Evolutionary conservation across 2,113 vertebrate species (phyloP).

Genomic region (Urocolius indicus): DNA sequence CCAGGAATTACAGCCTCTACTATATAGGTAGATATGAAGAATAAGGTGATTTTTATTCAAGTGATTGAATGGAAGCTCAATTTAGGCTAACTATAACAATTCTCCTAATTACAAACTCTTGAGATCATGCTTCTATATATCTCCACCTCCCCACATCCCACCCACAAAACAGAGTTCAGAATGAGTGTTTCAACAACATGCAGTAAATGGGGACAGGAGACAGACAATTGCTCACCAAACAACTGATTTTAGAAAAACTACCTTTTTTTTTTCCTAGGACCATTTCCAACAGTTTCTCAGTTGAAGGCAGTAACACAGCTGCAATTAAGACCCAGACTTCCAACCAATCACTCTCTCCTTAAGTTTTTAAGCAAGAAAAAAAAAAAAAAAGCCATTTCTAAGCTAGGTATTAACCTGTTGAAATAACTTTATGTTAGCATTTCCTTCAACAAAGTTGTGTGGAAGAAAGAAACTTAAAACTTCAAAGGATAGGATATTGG

Average conservation of each 20-base stretch:
- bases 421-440: neutral
- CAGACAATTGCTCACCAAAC: neutral
- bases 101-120: neutral
- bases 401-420: neutral
- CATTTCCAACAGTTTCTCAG: neutral
- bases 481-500: neutral
- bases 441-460: neutral
- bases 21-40: accelerated
- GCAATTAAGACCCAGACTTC: neutral
- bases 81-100: neutral
- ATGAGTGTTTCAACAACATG: accelerated
- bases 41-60: neutral
- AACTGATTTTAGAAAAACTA: neutral
- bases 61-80: neutral
- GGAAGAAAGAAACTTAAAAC: neutral
- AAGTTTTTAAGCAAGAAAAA: neutral
- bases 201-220: neutral
- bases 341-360: neutral
- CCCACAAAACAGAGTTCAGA: neutral
- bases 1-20: neutral
- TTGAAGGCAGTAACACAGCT: neutral
- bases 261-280: neutral
- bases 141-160: neutral
- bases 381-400: neutral
- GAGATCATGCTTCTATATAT: neutral